Base-by-base conservation (phyloP, 92 coral and sea anemone genomes). In the Actinernus sp. region DNA sequence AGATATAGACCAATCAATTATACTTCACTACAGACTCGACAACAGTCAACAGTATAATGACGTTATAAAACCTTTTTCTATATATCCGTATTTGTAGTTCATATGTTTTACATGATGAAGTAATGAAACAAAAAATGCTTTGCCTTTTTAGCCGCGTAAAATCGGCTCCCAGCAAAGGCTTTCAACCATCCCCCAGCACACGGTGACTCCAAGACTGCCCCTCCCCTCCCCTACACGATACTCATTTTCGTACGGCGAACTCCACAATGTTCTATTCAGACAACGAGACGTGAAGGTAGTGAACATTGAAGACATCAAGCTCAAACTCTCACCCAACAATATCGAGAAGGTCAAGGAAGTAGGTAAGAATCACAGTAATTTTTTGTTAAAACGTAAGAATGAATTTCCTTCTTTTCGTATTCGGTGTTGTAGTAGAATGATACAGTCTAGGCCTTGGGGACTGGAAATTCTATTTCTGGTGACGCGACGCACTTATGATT, bases 231-330 rank as follows among this genome's bases (percentile, higher is more conserved):
- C 61, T 12, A 26, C 76, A 24, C 82, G 75, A 39, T 78, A 78
- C 45, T 45, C 85, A 6, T 89, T 89, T 28, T 79, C 92, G 4
- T 90, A 74, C 54, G 81, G 61, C 52, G 97, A 90, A 49, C 76
- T 90, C 26, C 76, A 86, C 74, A 71, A 88, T 44, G 78, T 87
- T 25, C 66, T 90, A 52, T 90, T 86, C 60, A 65, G 88, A 33
- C 92, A 86, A 11, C 79, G 77, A 23, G 93, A 82, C 20, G 85
- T 84, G 3, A 74, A 90, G 52, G 83, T 61, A 26, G 56, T 86
- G 56, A 83, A 86, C 26, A 46, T 88, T 4, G 82, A 71, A 19
- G 67, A 68, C 41, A 31, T 32, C 26, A 72, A 61, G 28, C 59
- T 29, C 37, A 8, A 28, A 12, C 11, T 6, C 5, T 9, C 18